These are phyloP conservation scores for Chrosomus eos DNA, from an alignment of 2,797 vertebrate species.

Conservation along the genomic window DNA sequence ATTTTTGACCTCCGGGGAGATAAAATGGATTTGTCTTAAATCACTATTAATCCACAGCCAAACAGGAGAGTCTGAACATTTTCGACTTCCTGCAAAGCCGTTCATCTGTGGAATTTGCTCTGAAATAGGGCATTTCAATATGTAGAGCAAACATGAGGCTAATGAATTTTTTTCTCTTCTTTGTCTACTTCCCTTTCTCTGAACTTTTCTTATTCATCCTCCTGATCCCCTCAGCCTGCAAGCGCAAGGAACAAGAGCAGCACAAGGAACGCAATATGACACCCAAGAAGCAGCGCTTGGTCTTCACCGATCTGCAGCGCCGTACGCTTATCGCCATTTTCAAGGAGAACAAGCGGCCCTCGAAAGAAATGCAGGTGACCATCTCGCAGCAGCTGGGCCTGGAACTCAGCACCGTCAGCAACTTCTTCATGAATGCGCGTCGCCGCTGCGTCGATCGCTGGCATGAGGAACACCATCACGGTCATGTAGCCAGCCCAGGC, in stretches of 20 bases:
- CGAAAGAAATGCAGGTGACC: slow-evolving; percentile 98
- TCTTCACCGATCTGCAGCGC: slow-evolving; percentile 98
- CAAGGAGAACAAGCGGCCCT: slow-evolving; percentile 98
- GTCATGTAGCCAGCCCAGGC: slow-evolving; percentile 78
- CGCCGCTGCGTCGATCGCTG: slow-evolving; percentile 96
- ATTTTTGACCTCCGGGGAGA: slow-evolving; percentile 80
- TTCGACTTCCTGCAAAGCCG: slow-evolving; percentile 29
- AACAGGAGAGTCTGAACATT: slow-evolving; percentile 50
- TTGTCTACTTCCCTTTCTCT: slow-evolving; percentile 65
- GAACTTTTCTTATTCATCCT: slow-evolving; percentile 63
- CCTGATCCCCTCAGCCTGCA: slow-evolving; percentile 86
- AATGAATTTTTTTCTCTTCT: slow-evolving; percentile 64
- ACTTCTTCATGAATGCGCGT: slow-evolving; percentile 99
- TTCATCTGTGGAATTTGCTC: slow-evolving; percentile 50
- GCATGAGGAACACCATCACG: slow-evolving; percentile 87
- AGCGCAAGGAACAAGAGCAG: slow-evolving; percentile 98
- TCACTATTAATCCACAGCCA: slow-evolving; percentile 80
- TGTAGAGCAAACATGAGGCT: slow-evolving; percentile 43
- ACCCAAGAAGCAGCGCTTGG: slow-evolving; percentile 96
- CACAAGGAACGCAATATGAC: slow-evolving; percentile 93
- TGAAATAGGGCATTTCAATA: slow-evolving; percentile 42
- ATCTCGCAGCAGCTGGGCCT: slow-evolving; percentile 98
- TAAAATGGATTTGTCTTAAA: slow-evolving; percentile 82
- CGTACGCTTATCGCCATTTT: slow-evolving; percentile 98
- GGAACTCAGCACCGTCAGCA: slow-evolving; percentile 98